These are phyloP conservation scores for Eugnorisma glareosa DNA, from an alignment of 2,888 invertebrate species.

Conservation along the genomic window DNA sequence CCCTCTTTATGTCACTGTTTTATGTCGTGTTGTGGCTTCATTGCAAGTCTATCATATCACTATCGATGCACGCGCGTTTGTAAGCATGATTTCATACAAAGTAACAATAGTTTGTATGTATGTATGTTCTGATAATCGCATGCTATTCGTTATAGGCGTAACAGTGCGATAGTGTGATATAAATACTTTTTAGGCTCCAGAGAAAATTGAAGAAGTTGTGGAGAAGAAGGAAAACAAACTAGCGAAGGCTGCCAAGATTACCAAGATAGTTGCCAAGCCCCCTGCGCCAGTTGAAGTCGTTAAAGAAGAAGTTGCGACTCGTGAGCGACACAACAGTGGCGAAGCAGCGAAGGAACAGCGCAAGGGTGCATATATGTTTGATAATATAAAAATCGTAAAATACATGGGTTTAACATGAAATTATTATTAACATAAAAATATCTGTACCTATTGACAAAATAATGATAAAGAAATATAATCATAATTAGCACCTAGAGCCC, in stretches of 20 bases:
- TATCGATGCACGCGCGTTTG: conserved; percentile 54
- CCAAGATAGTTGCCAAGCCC: conserved; percentile 71
- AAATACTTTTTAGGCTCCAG: conserved; percentile 70
- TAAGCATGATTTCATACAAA: conserved; percentile 57
- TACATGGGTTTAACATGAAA: conserved; percentile 4
- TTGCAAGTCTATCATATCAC: conserved; percentile 36
- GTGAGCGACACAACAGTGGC: conserved; percentile 78
- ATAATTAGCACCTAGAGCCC: not conserved
- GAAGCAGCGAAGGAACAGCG: conserved; percentile 86
- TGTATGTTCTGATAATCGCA: conserved; percentile 54
- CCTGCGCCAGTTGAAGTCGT: conserved; percentile 72
- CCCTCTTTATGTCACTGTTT: conserved; percentile 29
- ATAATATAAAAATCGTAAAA: not conserved
- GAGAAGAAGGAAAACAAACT: conserved; percentile 82
- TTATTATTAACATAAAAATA: too few species aligned
- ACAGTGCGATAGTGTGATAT: conserved; percentile 19
- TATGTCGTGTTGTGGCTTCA: conserved; percentile 48
- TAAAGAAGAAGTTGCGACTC: conserved; percentile 78
- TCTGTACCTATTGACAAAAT: not conserved
- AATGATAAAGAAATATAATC: not conserved
- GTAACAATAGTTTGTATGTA: conserved; percentile 43
- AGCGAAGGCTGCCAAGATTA: conserved; percentile 74
- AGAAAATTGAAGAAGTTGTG: conserved; percentile 82
- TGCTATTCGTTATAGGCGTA: conserved; percentile 46
- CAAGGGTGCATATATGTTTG: conserved; percentile 76